Percentiles rank a stretch among this genome's conserved stretches.
phyloP scores from a whole-genome alignment of 2,888 invertebrate genomes.

The Platycheirus rosarum region DNA sequence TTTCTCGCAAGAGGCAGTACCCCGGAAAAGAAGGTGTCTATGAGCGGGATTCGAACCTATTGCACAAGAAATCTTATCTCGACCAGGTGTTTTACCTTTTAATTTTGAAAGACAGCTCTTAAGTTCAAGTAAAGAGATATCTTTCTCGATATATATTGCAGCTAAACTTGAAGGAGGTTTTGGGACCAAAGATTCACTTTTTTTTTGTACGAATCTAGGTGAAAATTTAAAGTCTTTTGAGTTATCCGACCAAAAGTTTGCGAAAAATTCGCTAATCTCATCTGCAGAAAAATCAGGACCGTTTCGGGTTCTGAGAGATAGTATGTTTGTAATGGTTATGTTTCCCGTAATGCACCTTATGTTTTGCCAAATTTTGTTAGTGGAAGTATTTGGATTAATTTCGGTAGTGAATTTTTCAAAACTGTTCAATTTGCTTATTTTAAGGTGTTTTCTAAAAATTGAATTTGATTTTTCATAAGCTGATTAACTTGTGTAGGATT shows the following conservation, averaged over 20 bases:
- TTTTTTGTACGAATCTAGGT: not conserved
- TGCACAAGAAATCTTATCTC: conserved; percentile 7
- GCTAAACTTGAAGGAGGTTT: not conserved
- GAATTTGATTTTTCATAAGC: too few species aligned
- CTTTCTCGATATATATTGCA: conserved; percentile 10
- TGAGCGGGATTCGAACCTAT: too few species aligned
- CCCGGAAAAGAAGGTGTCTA: too few species aligned
- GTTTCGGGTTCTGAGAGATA: not conserved
- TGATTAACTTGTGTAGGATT: too few species aligned
- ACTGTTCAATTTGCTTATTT: too few species aligned
- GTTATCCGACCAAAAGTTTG: conserved; percentile 10
- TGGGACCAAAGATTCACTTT: not conserved
- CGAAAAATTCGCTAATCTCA: conserved; percentile 11
- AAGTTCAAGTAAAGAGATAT: conserved; percentile 6
- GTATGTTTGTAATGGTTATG: not conserved
- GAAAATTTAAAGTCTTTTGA: conserved; percentile 1
- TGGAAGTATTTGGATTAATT: too few species aligned
- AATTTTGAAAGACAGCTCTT: conserved; percentile 1
- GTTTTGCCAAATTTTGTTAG: too few species aligned
- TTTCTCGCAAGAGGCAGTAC: too few species aligned
- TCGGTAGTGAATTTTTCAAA: too few species aligned
- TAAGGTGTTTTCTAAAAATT: too few species aligned
- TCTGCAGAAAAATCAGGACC: conserved; percentile 8
- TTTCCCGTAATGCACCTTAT: conserved; percentile 7
- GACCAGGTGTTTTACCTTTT: not conserved